Evolutionary conservation across 2,888 invertebrate species (phyloP).

Genomic region (Lycophotia porphyrea): DNA sequence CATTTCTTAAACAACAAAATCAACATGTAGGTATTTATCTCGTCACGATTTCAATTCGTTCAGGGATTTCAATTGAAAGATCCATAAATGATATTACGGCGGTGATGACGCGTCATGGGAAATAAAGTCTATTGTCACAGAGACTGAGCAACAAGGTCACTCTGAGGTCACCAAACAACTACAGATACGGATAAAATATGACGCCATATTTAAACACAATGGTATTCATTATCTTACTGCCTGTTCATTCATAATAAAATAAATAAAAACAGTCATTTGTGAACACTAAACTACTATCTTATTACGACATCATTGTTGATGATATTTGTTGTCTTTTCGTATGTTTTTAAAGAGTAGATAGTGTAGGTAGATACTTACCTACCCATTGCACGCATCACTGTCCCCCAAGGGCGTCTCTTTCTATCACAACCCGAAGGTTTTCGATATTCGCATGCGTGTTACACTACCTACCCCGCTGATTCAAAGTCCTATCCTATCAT

Average conservation of each 20-base stretch:
- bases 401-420: neutral
- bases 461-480: no score
- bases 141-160: slow-evolving; percentile 69
- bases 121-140: slow-evolving; percentile 73
- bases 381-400: neutral
- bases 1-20: neutral
- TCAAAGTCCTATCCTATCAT: slow-evolving; percentile 5
- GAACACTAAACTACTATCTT: neutral
- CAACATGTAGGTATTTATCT: neutral
- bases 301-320: neutral
- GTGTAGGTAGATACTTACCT: neutral
- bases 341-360: no score
- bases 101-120: slow-evolving; percentile 68
- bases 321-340: no score
- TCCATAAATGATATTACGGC: slow-evolving; percentile 21
- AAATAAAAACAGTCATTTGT: slow-evolving; percentile 21
- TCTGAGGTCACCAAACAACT: slow-evolving; percentile 55
- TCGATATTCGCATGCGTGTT: neutral
- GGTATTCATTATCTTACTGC: slow-evolving; percentile 29
- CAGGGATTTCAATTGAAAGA: slow-evolving; percentile 15
- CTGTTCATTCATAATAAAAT: slow-evolving; percentile 38
- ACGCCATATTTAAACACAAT: slow-evolving; percentile 42
- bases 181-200: slow-evolving; percentile 33
- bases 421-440: neutral
- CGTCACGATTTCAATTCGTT: neutral